Evolutionary conservation across 2,888 invertebrate species (phyloP).

Genomic region (Phaedon cochleariae): DNA sequence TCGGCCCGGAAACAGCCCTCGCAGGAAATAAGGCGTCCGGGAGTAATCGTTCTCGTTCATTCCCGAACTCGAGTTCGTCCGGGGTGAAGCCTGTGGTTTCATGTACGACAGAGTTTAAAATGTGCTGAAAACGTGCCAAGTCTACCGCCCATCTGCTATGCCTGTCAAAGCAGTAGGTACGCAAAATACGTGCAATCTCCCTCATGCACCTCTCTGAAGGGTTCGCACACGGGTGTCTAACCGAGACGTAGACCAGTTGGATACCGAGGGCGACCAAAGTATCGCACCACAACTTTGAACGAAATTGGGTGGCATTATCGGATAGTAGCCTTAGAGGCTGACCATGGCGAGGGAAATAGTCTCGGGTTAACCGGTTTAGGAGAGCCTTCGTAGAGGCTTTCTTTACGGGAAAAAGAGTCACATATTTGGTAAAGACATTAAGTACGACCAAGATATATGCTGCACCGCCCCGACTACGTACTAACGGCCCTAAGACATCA

Average conservation of each 20-base stretch:
- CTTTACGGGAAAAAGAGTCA: constrained; percentile 15
- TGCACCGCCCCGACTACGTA: constrained; percentile 9
- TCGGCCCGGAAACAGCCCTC: neutral
- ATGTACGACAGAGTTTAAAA: constrained; percentile 10
- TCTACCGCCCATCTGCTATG: neutral
- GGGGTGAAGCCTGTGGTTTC: constrained; percentile 11
- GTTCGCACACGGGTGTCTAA: too few relatives aligned
- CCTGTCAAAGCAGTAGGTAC: neutral
- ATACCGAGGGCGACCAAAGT: neutral
- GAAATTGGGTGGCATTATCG: constrained; percentile 42
- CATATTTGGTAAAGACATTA: constrained; percentile 18
- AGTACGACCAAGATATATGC: constrained; percentile 5
- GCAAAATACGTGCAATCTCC: neutral
- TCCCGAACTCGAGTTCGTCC: neutral
- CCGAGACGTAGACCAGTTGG: neutral
- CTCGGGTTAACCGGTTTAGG: neutral
- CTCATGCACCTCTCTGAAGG: too few relatives aligned
- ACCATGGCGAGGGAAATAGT: constrained; percentile 23
- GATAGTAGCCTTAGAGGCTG: constrained; percentile 35
- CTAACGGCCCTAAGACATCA: constrained; percentile 8
- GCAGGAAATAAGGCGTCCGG: neutral
- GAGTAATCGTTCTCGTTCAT: neutral
- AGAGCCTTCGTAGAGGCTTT: constrained; percentile 13
- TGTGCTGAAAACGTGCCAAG: neutral
- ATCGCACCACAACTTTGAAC: neutral